Evolutionary conservation across 2,113 vertebrate genomes (phyloP).

Genomic region (Rhinichthys klamathensis): DNA sequence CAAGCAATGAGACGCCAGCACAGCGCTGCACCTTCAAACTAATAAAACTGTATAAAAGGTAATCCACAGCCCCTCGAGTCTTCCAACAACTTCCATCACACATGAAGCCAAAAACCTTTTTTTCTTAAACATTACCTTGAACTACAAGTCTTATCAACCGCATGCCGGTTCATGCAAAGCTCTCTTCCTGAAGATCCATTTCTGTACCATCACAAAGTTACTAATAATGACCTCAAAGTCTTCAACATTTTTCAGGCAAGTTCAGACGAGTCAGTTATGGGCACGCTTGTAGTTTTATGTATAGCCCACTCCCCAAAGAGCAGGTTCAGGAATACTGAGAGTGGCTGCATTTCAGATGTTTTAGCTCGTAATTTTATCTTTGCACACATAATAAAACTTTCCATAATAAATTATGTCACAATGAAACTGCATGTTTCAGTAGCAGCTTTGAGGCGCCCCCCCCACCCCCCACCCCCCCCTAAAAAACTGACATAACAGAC

Average conservation of each 20-base stretch:
- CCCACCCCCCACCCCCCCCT: too few relatives aligned
- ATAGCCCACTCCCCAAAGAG: neutral
- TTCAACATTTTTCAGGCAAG: constrained; percentile 4
- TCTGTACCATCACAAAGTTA: neutral
- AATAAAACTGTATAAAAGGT: neutral
- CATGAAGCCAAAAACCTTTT: neutral
- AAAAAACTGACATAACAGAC: neutral
- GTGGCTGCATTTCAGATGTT: neutral
- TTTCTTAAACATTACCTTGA: neutral
- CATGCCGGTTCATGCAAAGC: neutral
- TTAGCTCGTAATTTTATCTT: neutral
- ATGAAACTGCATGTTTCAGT: neutral
- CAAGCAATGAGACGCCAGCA: constrained; percentile 1
- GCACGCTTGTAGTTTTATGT: neutral
- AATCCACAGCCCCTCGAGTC: neutral
- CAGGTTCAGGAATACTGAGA: neutral
- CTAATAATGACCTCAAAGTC: neutral
- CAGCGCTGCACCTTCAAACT: neutral
- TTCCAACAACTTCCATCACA: constrained; percentile 25
- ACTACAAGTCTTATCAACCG: neutral
- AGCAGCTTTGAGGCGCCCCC: neutral
- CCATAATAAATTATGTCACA: neutral
- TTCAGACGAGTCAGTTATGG: neutral
- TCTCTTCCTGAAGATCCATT: neutral
- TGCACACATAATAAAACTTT: neutral